phyloP scores from a whole-genome alignment of 2,888 invertebrate genomes.

The Oscheius myriophilus region DNA sequence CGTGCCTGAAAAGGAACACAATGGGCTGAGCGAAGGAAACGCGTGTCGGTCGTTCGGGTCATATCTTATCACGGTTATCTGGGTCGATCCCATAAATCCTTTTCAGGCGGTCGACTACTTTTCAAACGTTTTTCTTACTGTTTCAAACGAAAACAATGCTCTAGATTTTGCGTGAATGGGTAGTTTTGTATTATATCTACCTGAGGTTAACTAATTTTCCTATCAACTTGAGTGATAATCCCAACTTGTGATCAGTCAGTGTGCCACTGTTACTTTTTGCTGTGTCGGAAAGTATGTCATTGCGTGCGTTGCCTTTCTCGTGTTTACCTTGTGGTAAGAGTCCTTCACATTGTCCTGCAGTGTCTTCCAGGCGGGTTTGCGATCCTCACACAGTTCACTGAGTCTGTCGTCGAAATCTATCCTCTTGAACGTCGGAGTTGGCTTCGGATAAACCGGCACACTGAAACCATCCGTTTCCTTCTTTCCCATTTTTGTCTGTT shows the following conservation, averaged over 20 bases:
- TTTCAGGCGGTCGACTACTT: conserved; percentile 3
- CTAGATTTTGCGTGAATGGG: background rate
- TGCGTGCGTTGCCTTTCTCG: too few relatives aligned
- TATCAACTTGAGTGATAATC: too few relatives aligned
- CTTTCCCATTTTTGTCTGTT: background rate
- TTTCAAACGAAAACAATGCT: background rate
- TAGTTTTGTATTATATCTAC: too few relatives aligned
- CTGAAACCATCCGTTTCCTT: conserved; percentile 1
- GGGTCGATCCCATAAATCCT: conserved; percentile 18
- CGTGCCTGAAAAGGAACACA: conserved; percentile 53
- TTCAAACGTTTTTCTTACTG: conserved; percentile 9
- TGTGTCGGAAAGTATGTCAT: too few relatives aligned
- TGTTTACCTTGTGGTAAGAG: conserved; percentile 60
- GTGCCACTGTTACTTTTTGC: too few relatives aligned
- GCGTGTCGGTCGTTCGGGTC: background rate
- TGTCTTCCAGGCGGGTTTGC: conserved; percentile 45
- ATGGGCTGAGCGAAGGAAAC: background rate
- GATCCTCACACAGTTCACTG: conserved; percentile 47
- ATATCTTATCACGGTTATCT: conserved; percentile 22
- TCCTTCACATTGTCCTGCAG: conserved; percentile 64
- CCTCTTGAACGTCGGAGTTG: conserved; percentile 49
- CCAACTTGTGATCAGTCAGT: too few relatives aligned
- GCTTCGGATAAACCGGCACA: conserved; percentile 13
- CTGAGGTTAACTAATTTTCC: too few relatives aligned
- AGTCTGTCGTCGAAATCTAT: conserved; percentile 66